Evolutionary conservation across 2,888 invertebrate species (phyloP), one percentile per base, ranked within the genome.

Genomic region (Gastrophysa polygoni): DNA sequence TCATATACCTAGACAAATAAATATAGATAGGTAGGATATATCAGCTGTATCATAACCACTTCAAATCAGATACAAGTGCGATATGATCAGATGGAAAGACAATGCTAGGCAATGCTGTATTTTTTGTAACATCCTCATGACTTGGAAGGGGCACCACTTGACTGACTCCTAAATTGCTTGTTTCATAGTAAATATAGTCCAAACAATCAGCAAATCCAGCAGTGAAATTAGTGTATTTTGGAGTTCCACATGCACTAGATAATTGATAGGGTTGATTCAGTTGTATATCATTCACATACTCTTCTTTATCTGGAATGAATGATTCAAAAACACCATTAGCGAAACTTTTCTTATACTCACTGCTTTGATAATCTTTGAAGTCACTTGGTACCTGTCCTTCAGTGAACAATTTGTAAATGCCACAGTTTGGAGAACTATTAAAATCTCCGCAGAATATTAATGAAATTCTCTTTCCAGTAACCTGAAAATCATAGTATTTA

Each of bases 1-100:
- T n/a, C n/a, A n/a, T n/a, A n/a, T n/a, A n/a, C n/a, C n/a, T 24
- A 24, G 7, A 5, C 24, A 7, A 24, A 24, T 24, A 24, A 24
- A 24, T 5, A 24, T 24, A 24, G 24, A 5, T 24, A 5, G 24
- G 24, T 24, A 24, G 14, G 4, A n/a, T 38, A 14, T 1, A 14
- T 14, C 4, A 3, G 3, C 14, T 28, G 28, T n/a, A 63, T 70
- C 58, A 71, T 32, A 63, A 77, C 83, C 86, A 89, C 71, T 83
- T 81, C 66, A 95, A 83, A 84, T 95, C 93, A n/a, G 91, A 89
- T 64, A 96, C 85, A 50, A 97, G 83, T 11, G 98, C 90, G 67
- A 98, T 83, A 80, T 98, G 98, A 83, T 98, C 98, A 1, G 97
- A 97, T 0, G 98, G 98, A 80, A 93, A 93, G 1, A 92, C 89